Percentiles rank a stretch among this genome's conserved stretches.
Conservation (phyloP, 2,797 vertebrate species). For the Gallinago solitaria region DNA sequence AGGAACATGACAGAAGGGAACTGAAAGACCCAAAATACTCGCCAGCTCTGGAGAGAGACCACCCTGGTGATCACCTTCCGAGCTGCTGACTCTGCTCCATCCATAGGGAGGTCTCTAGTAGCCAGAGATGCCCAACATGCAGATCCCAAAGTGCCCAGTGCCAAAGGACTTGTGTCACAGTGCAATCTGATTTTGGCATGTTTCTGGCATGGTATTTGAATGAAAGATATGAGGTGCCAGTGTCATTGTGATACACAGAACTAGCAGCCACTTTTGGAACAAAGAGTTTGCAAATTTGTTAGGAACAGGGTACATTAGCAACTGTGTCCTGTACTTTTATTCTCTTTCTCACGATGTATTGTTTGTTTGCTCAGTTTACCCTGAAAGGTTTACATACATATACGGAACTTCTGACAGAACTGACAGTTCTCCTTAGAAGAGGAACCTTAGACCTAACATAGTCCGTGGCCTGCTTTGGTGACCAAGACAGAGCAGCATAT, state of each 20-base stretch:
- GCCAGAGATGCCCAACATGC: neutral
- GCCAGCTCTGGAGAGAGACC: neutral
- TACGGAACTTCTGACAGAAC: neutral
- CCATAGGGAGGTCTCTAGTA: accelerated
- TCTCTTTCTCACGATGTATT: neutral
- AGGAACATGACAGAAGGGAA: neutral
- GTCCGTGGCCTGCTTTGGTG: neutral
- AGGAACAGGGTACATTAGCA: neutral
- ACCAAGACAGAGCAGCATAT: accelerated
- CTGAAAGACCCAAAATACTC: neutral
- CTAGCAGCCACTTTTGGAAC: neutral
- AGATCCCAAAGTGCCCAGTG: neutral
- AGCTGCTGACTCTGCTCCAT: neutral
- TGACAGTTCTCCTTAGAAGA: neutral
- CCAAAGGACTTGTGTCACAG: accelerated
- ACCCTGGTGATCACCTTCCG: neutral
- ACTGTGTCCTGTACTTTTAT: neutral
- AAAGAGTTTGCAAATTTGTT: neutral
- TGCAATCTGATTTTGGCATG: accelerated
- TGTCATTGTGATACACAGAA: neutral
- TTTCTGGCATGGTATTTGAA: neutral
- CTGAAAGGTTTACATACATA: neutral
- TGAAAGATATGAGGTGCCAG: neutral
- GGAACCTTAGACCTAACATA: neutral
- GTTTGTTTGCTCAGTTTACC: neutral